Base-by-base conservation (phyloP, 2,888 invertebrate genomes). In the Timandra comae region DNA sequence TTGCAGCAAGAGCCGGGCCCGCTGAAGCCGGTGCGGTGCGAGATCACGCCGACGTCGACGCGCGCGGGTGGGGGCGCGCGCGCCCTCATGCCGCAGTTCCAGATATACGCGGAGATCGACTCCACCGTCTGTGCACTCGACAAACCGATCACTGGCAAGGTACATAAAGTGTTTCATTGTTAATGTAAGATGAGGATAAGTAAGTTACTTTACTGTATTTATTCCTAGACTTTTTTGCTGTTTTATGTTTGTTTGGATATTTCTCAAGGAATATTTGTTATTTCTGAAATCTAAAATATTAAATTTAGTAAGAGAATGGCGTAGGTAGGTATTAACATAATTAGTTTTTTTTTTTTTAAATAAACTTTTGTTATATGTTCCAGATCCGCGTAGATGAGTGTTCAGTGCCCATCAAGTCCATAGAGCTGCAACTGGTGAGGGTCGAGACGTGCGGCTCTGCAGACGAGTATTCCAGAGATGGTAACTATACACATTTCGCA, bases 381-480 rank as follows among this genome's bases (percentile, higher is more conserved):
- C 71, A 92, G 91, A 79, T 96, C 27, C 88, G 91, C 9, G 90
- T 97, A 28, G 93, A 95, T 55, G 89, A 91, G 55, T 95, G 95
- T 58, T 93, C 93, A 40, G 90, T 92, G 20, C 89, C 92, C 0
- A 93, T 98, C 39, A 95, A 96, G 68, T 97, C 97, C 0, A 91
- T 99, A 33, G 98, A 99, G 76, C 77, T 99, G 43, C 98, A 98
- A 74, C 85, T 99, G 41, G 94, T 98, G 1, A 87, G 98, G 33
- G 95, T 98, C 1, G 98, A 99, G 78, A 98, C 97, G 0, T 97
- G 97, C 71, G 98, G 98, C 29, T 93, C 94, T 67, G 92, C 93
- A 0, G 96, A 96, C 71, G 98, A 97, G 7, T 96, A 93, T 75
- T 92, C 97, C 1, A 91, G 92, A 75, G 98, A 98, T 77, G 94